Evolutionary conservation across 2,797 vertebrate genomes (phyloP).

Genomic region (Xenopus petersii): DNA sequence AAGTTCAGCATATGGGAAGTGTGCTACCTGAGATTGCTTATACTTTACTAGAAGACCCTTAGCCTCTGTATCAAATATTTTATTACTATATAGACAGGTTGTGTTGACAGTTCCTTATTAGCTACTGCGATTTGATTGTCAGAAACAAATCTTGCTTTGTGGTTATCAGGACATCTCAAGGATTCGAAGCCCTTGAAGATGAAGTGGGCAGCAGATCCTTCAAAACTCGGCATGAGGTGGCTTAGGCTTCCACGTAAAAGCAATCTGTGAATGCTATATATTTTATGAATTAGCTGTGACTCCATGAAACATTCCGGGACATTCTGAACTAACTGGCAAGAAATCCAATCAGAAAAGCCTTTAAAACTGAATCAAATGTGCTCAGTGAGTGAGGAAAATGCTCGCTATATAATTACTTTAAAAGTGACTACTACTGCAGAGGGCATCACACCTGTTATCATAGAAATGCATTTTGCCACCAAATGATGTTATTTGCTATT

Average conservation of each 20-base stretch:
- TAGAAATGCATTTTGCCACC: neutral
- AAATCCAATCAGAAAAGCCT: conserved; percentile 1
- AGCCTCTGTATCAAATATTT: conserved; percentile 46
- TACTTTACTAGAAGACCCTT: conserved; percentile 34
- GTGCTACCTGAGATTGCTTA: conserved; percentile 39
- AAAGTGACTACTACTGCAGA: neutral
- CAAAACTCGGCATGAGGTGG: neutral
- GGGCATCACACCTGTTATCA: neutral
- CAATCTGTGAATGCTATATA: conserved; percentile 10
- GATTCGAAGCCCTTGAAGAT: conserved; percentile 9
- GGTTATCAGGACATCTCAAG: neutral
- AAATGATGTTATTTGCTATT: neutral
- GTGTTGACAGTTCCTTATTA: conserved; percentile 41
- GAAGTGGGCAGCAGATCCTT: conserved; percentile 14
- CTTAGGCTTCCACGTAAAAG: neutral
- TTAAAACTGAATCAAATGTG: neutral
- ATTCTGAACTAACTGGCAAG: neutral
- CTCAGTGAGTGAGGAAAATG: neutral
- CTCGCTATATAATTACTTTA: neutral
- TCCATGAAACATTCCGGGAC: neutral
- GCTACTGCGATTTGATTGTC: conserved; percentile 22
- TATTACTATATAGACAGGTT: conserved; percentile 43
- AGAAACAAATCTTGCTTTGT: conserved; percentile 25
- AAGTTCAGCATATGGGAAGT: conserved; percentile 30
- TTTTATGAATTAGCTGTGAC: conserved; percentile 3